phyloP scores from a whole-genome alignment of 2,888 invertebrate species.

The Drosophila anomalata region DNA sequence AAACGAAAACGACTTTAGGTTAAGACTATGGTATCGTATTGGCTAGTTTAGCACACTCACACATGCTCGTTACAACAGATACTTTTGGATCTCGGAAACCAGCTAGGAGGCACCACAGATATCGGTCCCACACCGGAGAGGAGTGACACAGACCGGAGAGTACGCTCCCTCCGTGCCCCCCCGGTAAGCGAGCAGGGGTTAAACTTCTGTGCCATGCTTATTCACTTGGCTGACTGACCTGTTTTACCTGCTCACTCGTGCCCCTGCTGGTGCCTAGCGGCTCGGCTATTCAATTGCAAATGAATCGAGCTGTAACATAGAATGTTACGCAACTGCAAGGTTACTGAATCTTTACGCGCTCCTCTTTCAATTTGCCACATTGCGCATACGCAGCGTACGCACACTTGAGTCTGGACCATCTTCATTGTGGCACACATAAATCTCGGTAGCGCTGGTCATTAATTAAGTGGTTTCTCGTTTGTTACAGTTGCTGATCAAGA shows the following conservation, averaged over 20 bases:
- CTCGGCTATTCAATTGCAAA: neutral
- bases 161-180: neutral
- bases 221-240: constrained; percentile 49
- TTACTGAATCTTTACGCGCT: neutral
- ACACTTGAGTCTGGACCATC: constrained; percentile 17
- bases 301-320: constrained; percentile 34
- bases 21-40: constrained; percentile 53
- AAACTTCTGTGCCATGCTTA: constrained; percentile 48
- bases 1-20: constrained; percentile 42
- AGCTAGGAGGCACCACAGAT: constrained; percentile 14
- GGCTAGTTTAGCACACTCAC: constrained; percentile 51
- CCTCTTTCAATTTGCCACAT: constrained; percentile 22
- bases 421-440: constrained; percentile 43
- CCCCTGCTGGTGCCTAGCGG: neutral
- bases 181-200: constrained; percentile 63
- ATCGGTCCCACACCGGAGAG: constrained; percentile 27
- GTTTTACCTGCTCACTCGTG: constrained; percentile 5
- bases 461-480: constrained; percentile 44
- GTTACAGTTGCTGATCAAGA: constrained; percentile 56
- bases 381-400: constrained; percentile 43
- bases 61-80: neutral
- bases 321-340: constrained; percentile 51
- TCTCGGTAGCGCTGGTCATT: constrained; percentile 42
- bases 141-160: constrained; percentile 29
- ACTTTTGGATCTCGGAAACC: constrained; percentile 19